Percentiles rank a stretch among this genome's conserved stretches.
phyloP scores from a whole-genome alignment of 2,888 invertebrate genomes.

The Dioctria linearis region DNA sequence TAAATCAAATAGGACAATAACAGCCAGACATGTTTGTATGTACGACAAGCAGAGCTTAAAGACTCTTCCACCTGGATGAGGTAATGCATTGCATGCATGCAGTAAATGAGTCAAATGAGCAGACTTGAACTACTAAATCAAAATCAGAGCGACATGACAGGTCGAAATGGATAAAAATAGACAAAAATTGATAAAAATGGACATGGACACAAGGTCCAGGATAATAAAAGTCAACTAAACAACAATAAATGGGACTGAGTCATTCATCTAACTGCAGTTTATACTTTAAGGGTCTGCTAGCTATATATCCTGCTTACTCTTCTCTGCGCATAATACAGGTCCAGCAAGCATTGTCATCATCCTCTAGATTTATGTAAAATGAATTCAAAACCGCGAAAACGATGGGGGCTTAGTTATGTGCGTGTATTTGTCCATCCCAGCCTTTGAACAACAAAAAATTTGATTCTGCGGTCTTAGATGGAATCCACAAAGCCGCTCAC shows the following conservation, averaged over 20 bases:
- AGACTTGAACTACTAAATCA: slow-evolving; percentile 39
- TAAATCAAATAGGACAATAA: slow-evolving; percentile 45
- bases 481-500: slow-evolving; percentile 1
- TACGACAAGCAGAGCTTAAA: not conserved
- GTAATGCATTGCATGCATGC: not conserved
- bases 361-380: slow-evolving; percentile 17
- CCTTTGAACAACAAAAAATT: not conserved
- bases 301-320: not conserved
- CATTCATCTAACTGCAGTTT: slow-evolving; percentile 27
- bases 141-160: slow-evolving; percentile 50
- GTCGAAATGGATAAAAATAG: not conserved
- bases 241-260: not conserved
- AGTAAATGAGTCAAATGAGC: slow-evolving; percentile 7
- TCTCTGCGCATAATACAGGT: not conserved
- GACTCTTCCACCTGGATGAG: slow-evolving; percentile 33
- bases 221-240: slow-evolving; percentile 50
- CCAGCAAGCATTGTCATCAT: not conserved
- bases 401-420: slow-evolving; percentile 13
- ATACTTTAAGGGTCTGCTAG: not conserved
- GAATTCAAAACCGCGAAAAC: not conserved
- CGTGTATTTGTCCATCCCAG: not conserved
- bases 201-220: slow-evolving; percentile 12
- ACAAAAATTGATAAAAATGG: not conserved
- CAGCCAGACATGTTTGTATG: not conserved
- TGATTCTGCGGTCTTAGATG: slow-evolving; percentile 34